Evolutionary conservation across 2,797 vertebrate genomes (phyloP).

Genomic region (Aphelocoma californica): DNA sequence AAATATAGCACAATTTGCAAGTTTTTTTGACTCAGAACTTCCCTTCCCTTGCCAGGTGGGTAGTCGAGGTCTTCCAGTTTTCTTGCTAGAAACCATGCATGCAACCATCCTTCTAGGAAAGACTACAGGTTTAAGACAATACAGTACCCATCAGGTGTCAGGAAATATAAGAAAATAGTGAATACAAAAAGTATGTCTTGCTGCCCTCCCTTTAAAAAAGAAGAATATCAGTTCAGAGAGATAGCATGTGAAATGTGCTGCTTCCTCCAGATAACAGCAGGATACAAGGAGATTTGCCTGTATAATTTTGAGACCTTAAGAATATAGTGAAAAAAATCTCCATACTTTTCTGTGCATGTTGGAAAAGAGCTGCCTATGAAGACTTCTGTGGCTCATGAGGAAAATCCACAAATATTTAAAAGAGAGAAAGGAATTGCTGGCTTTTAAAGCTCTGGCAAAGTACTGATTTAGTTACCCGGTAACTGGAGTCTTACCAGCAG

Average conservation of each 20-base stretch:
- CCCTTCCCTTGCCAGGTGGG: neutral
- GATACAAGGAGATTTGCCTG: neutral
- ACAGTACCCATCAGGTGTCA: neutral
- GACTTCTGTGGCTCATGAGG: neutral
- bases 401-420: neutral
- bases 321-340: neutral
- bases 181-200: neutral
- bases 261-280: neutral
- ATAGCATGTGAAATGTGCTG: neutral
- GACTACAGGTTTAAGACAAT: neutral
- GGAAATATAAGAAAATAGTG: neutral
- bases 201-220: neutral
- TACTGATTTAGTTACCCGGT: neutral
- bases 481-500: neutral
- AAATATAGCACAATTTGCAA: neutral
- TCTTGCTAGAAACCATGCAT: neutral
- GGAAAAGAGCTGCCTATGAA: neutral
- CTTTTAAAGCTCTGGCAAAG: neutral
- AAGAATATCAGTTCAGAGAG: neutral
- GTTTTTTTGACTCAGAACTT: neutral
- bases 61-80: neutral
- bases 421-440: neutral
- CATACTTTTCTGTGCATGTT: neutral
- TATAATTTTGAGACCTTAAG: neutral
- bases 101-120: neutral